Evolutionary conservation across 2,113 vertebrate genomes (phyloP), one percentile per base, ranked within the genome.

Genomic region (Limanda limanda): DNA sequence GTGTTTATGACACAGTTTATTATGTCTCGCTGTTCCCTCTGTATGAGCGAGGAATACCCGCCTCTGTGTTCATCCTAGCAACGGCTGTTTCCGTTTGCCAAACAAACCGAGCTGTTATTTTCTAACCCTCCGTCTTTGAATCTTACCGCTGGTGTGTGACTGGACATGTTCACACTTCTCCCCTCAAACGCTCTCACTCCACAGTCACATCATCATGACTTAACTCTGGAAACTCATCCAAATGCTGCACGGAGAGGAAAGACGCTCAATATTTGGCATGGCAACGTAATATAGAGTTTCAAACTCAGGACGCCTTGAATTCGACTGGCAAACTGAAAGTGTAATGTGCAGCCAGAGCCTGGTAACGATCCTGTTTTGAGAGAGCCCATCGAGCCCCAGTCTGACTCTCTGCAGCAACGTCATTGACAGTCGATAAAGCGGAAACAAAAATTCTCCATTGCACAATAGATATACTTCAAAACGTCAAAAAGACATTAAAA

Each of bases 151-250:
- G 62, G 48, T 75, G 74, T 85, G 64, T 81, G 83, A 82, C 76
- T 23, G 63, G 68, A 81, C 81, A 42, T 82, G 84, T 87, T 88
- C 75, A 74, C 76, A 81, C 76, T 59, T 74, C 76, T 74, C 56
- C 48, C 57, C 25, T 47, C 57, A 64, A 82, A 58, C 8, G 23
- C 71, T 77, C 54, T 83, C 79, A 54, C 60, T 87, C 48, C 31
- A 40, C 9, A 0, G 63, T 69, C 71, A 82, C 74, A 86, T 86
- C 80, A 82, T 79, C 2, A 85, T 84, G 80, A 86, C 76, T 63
- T 77, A 72, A 86, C 15, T 17, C 37, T 65, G 60, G 74, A 83
- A 86, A 79, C 35, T 20, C 31, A 62, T 76, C 73, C 68, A 87
- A 78, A 74, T 48, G 51, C 64, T 71, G 42, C 63, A 54, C 9